Conservation (phyloP, 2,113 vertebrate genomes). For the Elanoides forficatus region DNA sequence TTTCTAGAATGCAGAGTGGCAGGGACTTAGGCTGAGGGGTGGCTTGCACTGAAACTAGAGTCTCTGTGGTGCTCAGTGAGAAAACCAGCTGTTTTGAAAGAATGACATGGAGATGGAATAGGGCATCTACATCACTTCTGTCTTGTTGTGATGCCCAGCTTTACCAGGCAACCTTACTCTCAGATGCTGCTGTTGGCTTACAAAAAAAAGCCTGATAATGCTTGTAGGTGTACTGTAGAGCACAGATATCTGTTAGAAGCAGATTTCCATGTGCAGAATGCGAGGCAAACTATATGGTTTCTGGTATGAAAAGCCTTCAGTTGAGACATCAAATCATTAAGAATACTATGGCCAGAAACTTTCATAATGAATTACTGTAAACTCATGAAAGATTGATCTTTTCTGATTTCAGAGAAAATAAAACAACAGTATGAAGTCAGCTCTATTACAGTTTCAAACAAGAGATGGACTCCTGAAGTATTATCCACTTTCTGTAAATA, state of each 20-base stretch:
- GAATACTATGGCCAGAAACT: neutral
- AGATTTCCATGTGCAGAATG: neutral
- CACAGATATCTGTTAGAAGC: neutral
- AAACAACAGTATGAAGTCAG: slow-evolving; percentile 19
- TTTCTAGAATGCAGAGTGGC: neutral
- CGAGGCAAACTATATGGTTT: neutral
- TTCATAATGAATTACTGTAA: slow-evolving; percentile 43
- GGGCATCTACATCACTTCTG: neutral
- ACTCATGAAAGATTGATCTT: slow-evolving; percentile 28
- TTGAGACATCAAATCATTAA: neutral
- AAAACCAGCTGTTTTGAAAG: neutral
- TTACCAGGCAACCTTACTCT: neutral
- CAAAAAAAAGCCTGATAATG: neutral
- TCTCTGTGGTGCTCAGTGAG: neutral
- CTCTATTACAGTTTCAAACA: slow-evolving; percentile 48
- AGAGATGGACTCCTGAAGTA: slow-evolving; percentile 33
- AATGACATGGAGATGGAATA: neutral
- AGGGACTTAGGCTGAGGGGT: neutral
- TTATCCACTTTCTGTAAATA: slow-evolving; percentile 63
- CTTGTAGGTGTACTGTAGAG: neutral
- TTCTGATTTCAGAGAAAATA: slow-evolving; percentile 38
- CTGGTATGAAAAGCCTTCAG: neutral
- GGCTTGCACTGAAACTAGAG: neutral
- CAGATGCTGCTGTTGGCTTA: neutral
- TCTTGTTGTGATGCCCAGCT: neutral